Evolutionary conservation across 2,888 invertebrate genomes (phyloP), one percentile per base, ranked within the genome.

Genomic region (Agonopterix alstromeriana): DNA sequence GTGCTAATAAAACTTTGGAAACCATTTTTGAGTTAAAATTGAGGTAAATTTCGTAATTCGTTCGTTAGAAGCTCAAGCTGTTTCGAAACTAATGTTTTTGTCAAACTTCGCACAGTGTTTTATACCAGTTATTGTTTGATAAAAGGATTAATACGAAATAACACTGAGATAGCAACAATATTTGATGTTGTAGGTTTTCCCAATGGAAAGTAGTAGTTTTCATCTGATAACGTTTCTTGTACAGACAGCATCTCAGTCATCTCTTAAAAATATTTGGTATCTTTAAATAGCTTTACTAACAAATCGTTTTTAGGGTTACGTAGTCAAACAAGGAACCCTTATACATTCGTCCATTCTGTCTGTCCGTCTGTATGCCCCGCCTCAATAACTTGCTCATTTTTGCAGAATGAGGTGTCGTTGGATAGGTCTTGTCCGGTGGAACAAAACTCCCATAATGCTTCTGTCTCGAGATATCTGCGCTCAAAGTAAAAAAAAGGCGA

Each of bases 181-280:
- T 27, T 27, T 27, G 27, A 5, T n/a, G n/a, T n/a, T n/a, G n/a
- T 58, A 64, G 85, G 85, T 78, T 84, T 85, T 85, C 68, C 86
- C 82, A 63, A 57, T 65, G 64, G 63, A 72, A 70, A 69, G 57
- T 53, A 63, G 58, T 51, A 64, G 60, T 58, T 60, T 67, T 65
- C 54, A 69, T 64, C 52, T 68, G 81, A 81, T 81, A 80, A 72
- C 58, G 10, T 27, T 27, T 27, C 27, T 5, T 27, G 27, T 27
- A 27, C 27, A 5, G 27, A 27, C 27, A 27, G 27, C 27, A 27
- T 27, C 27, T 27, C 27, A 27, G 5, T 27, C 5, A 27, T 27
- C 47, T 48, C 2, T 17, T 2, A 17, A 17, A 17, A 17, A 17
- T 3, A 17, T 17, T 17, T 17, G 17, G 2, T 17, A 17, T 17